Base-by-base conservation (phyloP, 2,888 invertebrate genomes). In the Tetropium fuscum region DNA sequence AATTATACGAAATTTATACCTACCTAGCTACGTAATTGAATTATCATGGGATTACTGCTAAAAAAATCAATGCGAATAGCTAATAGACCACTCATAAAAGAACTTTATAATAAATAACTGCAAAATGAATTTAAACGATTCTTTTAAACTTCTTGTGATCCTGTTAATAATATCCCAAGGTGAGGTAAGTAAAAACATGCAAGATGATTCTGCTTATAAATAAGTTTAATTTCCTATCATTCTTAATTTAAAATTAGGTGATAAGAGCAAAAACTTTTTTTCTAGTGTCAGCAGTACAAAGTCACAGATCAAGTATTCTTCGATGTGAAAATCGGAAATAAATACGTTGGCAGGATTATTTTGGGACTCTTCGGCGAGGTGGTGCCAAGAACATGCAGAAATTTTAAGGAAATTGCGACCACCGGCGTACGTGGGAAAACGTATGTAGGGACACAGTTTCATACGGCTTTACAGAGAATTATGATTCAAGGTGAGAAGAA, bases 331-430 rank as follows among this genome's bases (percentile, higher is more conserved):
- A 89, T 89, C 70, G 92, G 89, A 66, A 90, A 88, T 53, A 86
- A 90, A 78, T 83, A 86, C 7, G 80, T 88, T 8, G 97, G 96
- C 0, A 84, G 90, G 63, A 90, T 97, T 54, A 88, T 91, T 0
- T 88, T 97, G 66, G 97, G 95, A 0, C 83, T 97, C n/a, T 95
- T 95, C 83, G 96, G 96, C 0, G 90, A 95, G 63, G 82, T 89
- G 47, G 92, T 90, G 0, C 97, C 97, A 1, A 93, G 89, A 79
- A 91, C 97, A 0, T 94, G 91, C 0, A 86, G 90, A 71, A 97
- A 97, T 80, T 97, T 97, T 76, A 86, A 90, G 66, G 86, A 90
- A n/a, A 85, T 97, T 22, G 91, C 94, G 16, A 85, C 88, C 7
- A 85, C 87, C 15, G 94, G 94, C 5, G 86, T 93, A 56, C 84